A percentile compares a stretch with the other conserved stretches of the same genome.
Evolutionary conservation across 2,888 invertebrate species (phyloP).

Genomic region (Ellobium chinense): DNA sequence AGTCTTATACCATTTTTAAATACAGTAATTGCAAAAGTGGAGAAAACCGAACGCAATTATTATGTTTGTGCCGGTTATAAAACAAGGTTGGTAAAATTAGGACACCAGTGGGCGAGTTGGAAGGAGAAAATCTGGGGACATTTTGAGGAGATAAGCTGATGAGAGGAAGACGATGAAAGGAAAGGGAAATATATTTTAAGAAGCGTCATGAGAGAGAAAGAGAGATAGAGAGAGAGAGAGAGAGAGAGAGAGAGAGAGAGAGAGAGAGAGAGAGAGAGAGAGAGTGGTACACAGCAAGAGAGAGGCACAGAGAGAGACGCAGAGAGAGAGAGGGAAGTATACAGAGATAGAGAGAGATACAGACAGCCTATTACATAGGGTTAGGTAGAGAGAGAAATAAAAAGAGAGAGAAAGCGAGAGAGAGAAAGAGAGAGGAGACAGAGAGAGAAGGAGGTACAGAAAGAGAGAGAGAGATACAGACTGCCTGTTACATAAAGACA

Average conservation of each 20-base stretch:
- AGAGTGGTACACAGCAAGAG: not conserved
- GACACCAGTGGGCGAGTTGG: too few species aligned
- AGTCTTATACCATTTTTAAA: too few species aligned
- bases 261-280: not conserved
- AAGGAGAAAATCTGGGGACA: too few species aligned
- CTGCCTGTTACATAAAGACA: not conserved
- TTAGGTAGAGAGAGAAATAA: not conserved
- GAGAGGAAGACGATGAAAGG: too few species aligned
- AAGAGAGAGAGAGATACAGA: not conserved
- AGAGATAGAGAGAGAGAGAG: not conserved
- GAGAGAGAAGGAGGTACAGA: not conserved
- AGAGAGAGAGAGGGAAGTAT: not conserved
- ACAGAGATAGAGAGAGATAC: not conserved
- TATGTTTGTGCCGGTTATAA: too few species aligned
- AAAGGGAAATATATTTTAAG: too few species aligned
- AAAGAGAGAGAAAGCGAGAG: not conserved
- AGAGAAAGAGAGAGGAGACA: not conserved
- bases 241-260: not conserved
- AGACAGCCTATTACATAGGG: too few species aligned
- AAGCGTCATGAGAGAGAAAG: too few species aligned
- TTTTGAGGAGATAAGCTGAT: too few species aligned
- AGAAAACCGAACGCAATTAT: too few species aligned
- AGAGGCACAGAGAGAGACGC: not conserved
- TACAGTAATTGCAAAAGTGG: too few species aligned
- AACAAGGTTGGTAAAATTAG: too few species aligned